A percentile compares a stretch with the other conserved stretches of the same genome.
Conservation (phyloP, 92 coral and sea anemone species). For the Zoanthus sociatus region DNA sequence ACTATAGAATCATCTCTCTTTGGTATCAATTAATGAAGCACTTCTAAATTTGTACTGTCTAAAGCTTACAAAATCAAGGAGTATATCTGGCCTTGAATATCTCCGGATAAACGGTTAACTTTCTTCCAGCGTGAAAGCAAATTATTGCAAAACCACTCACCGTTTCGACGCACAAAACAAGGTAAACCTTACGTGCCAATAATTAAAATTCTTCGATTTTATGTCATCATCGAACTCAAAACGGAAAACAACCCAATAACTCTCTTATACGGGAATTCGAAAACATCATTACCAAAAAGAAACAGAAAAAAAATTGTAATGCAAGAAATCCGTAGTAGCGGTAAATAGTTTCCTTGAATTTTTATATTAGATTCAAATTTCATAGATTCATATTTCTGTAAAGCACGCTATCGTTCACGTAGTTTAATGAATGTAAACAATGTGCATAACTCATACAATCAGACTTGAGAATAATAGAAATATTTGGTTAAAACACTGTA, state of each 20-base stretch:
- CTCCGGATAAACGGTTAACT: background rate
- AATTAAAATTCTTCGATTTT: background rate
- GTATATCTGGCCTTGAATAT: background rate
- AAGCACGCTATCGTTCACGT: background rate
- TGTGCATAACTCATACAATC: background rate
- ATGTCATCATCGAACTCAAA: background rate
- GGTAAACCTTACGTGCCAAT: background rate
- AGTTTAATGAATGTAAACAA: background rate
- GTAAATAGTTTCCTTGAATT: background rate
- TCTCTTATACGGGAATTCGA: background rate
- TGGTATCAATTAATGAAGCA: too few relatives aligned
- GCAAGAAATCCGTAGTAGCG: background rate
- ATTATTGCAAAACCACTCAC: constrained; percentile 13
- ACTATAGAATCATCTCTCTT: too few relatives aligned
- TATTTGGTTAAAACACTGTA: background rate
- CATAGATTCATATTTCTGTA: background rate
- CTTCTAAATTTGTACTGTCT: too few relatives aligned
- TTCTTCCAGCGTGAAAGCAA: background rate
- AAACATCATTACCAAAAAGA: background rate
- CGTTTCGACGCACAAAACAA: background rate
- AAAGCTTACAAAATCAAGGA: too few relatives aligned
- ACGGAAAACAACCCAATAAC: background rate
- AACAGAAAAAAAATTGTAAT: background rate
- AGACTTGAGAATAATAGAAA: background rate
- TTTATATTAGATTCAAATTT: background rate